phyloP scores from a whole-genome alignment of 2,797 vertebrate species.

The Lacerta agilis region DNA sequence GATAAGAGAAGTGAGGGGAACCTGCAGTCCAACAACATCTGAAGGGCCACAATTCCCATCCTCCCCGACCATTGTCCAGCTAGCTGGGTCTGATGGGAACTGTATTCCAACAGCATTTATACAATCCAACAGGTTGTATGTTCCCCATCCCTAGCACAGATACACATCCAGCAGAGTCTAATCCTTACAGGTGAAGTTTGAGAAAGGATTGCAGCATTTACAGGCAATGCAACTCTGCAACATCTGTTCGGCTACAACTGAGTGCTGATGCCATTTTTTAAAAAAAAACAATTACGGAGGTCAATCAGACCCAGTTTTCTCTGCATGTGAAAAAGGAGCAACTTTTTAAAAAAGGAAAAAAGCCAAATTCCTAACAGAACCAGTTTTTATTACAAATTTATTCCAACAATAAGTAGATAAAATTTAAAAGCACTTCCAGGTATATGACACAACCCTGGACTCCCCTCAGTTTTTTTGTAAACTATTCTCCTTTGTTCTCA shows the following conservation, averaged over 20 bases:
- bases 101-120: no score
- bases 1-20: no score
- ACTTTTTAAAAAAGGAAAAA: background rate
- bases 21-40: no score
- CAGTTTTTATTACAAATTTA: slow-evolving; percentile 28
- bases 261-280: background rate
- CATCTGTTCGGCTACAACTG: background rate
- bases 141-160: no score
- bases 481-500: slow-evolving; percentile 1
- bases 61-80: no score
- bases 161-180: background rate
- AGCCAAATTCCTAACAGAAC: background rate
- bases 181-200: background rate
- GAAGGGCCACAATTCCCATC: no score
- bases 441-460: background rate
- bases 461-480: background rate
- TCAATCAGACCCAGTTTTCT: background rate
- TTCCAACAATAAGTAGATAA: slow-evolving; percentile 25
- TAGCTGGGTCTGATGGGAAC: no score
- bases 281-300: background rate
- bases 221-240: background rate
- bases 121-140: no score
- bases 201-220: background rate
- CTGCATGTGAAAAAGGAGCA: background rate
- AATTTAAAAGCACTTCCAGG: slow-evolving; percentile 13